Conservation (phyloP, 35 echinoderm and acorn worm species). For the Lytechinus pictus region DNA sequence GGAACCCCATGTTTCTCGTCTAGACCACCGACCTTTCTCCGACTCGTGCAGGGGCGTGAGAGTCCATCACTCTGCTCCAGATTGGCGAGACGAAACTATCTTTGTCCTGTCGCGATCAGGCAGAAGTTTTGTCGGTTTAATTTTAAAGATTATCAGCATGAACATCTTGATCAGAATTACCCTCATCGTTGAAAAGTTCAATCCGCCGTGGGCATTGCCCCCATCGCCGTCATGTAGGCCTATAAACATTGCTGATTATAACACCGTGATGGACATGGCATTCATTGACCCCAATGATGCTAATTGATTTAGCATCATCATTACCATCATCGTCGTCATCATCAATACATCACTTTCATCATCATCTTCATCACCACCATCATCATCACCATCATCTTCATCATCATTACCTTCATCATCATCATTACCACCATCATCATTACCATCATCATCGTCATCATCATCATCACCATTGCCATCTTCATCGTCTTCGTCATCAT, state of each 20-base stretch:
- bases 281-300: no score
- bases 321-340: no score
- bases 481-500: neutral
- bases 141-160: conserved; percentile 15
- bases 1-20: neutral
- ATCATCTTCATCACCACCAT: neutral
- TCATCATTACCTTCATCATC: neutral
- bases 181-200: neutral
- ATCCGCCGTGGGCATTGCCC: neutral
- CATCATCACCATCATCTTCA: neutral
- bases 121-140: neutral
- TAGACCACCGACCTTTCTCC: conserved; percentile 32
- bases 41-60: conserved; percentile 21
- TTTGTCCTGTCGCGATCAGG: neutral
- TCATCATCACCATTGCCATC: neutral
- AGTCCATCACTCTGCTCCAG: conserved; percentile 1
- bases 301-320: no score
- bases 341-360: no score
- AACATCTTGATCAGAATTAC: neutral
- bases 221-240: no score
- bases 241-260: no score
- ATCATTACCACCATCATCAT: neutral
- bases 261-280: no score
- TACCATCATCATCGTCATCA: neutral
- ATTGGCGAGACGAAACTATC: neutral